These are phyloP conservation scores for Pagetopsis macropterus DNA, from an alignment of 2,797 vertebrate species.

Conservation along the genomic window DNA sequence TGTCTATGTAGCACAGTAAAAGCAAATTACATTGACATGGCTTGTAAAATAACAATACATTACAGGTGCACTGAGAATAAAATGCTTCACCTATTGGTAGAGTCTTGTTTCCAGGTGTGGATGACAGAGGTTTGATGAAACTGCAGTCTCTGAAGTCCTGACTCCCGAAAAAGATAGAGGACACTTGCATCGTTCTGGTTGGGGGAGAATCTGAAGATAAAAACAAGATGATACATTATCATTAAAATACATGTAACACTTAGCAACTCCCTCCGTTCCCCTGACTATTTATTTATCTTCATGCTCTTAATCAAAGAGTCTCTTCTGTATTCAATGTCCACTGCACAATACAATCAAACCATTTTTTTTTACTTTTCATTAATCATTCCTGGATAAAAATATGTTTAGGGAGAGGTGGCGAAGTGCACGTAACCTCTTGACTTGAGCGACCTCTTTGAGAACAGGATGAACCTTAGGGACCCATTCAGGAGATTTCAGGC, in stretches of 20 bases:
- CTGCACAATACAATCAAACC: slow-evolving; percentile 38
- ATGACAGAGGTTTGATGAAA: slow-evolving; percentile 90
- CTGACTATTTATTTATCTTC: slow-evolving; percentile 2
- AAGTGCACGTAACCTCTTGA: neutral
- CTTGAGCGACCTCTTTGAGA: slow-evolving; percentile 25
- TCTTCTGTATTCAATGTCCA: slow-evolving; percentile 1
- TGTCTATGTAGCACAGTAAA: neutral
- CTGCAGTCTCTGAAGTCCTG: slow-evolving; percentile 89
- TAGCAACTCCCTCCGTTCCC: neutral
- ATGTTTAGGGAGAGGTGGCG: neutral
- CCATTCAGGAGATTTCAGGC: slow-evolving; percentile 29
- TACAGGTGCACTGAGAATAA: neutral
- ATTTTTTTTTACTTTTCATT: slow-evolving; percentile 21
- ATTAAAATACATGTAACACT: neutral
- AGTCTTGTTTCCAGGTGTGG: slow-evolving; percentile 89
- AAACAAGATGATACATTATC: slow-evolving; percentile 33
- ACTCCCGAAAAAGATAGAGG: slow-evolving; percentile 88
- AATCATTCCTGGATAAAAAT: slow-evolving; percentile 40
- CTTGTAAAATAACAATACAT: neutral
- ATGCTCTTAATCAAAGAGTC: slow-evolving; percentile 15
- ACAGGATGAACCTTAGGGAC: slow-evolving; percentile 38
- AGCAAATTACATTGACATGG: neutral
- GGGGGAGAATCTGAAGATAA: slow-evolving; percentile 89
- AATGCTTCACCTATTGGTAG: slow-evolving; percentile 87
- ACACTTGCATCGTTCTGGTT: slow-evolving; percentile 81